A percentile compares a stretch with the other conserved stretches of the same genome.
Conservation (phyloP, 2,113 vertebrate species). For the Machaerirhynchus nigripectus region DNA sequence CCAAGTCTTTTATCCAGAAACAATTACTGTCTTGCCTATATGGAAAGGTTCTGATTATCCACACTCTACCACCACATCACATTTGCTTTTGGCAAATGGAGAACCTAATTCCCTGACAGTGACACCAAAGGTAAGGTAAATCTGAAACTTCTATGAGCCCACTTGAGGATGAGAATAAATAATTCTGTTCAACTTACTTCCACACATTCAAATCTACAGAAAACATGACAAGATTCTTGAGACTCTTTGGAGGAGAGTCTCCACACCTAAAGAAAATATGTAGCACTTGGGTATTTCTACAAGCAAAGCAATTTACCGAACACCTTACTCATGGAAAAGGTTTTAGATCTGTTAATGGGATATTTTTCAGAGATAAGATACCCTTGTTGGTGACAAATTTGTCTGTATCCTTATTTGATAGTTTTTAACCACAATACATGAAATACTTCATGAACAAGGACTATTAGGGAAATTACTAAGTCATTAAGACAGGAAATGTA, state of each 20-base stretch:
- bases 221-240: neutral
- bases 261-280: neutral
- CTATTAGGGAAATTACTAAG: neutral
- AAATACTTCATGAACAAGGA: neutral
- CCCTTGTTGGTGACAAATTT: neutral
- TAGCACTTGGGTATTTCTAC: neutral
- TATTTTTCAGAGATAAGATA: neutral
- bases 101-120: neutral
- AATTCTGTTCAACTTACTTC: neutral
- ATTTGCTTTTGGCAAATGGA: neutral
- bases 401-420: neutral
- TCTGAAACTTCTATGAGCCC: neutral
- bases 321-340: neutral
- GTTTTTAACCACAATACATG: neutral
- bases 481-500: neutral
- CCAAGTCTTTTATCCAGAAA: neutral
- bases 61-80: neutral
- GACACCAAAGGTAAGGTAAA: neutral
- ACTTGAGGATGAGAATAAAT: neutral
- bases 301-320: neutral
- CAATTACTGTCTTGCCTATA: neutral
- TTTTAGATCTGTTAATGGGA: neutral
- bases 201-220: neutral
- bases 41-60: neutral
- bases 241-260: neutral